Base-by-base conservation (phyloP, 2,113 vertebrate species). In the Hippocampus abdominalis region DNA sequence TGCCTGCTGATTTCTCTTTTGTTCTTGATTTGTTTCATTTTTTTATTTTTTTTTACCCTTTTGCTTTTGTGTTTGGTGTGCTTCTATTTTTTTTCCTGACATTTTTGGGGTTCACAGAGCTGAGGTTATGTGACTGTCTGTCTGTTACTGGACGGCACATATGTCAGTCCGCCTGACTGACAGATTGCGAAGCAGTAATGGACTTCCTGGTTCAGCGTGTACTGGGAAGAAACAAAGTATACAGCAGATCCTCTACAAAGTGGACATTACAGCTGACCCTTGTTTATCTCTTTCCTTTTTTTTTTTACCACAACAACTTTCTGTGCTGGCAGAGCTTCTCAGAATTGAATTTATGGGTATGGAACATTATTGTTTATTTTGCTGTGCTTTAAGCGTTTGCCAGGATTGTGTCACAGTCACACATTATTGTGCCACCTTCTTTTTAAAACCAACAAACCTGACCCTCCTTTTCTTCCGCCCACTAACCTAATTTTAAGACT, bases 311-410 rank as follows among this genome's bases (percentile, higher is more conserved):
- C 89, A 79, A 93, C 94, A 90, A 91, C 94, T 92, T 95, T 96
- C 94, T 93, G 94, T 90, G 93, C 94, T 95, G 93, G 95, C 96
- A 98, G 96, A 95, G 93, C 94, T 97, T 94, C 95, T 98, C 93
- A 96, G 95, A 96, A 95, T 96, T 97, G 93, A 98, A 96, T 95
- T 98, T 93, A 97, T 95, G 94, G 96, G 96, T 98, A 98, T 91
- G 96, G 91, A 96, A 94, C 87, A 85, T 94, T 89, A 86, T 91
- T 92, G 93, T 94, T 96, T 92, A 94, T 92, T 88, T 87, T 88
- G 80, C 81, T 91, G 85, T 89, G 76, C 87, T 91, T 92, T 87
- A 89, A 87, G 86, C 86, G 74, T 87, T 90, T 93, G 91, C 89
- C 89, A 88, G 89, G 86, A 88, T 86, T 89, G 88, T 87, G 83